Evolutionary conservation across 2,888 invertebrate species (phyloP), one percentile per base, ranked within the genome.

Genomic region (Scaptodrosophila latifasciaeformis): DNA sequence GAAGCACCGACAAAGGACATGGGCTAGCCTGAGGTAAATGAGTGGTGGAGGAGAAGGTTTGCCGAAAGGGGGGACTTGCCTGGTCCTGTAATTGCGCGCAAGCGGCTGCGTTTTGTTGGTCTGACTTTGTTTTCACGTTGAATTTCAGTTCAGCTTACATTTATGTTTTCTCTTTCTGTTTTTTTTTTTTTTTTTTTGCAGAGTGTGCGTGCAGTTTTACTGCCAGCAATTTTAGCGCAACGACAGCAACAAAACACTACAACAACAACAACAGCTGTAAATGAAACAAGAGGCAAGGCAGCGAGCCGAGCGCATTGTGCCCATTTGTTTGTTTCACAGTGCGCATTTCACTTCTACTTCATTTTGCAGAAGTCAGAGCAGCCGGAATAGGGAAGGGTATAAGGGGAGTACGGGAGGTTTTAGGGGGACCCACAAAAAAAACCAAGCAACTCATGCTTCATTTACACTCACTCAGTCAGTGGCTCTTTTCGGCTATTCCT

Each of bases 171-270:
- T 55, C 49, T 31, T 29, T 50, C 51, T 64, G 58, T 67, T 69
- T 61, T 58, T 59, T 66, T 44, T 57, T 50, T 42, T 55, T 15
- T 40, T 51, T 34, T 27, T 46, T 19, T 13, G 21, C 35, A 24
- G 52, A 72, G 70, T 67, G 62, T 69, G 77, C 70, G 70, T 77
- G 74, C 80, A 79, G 67, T 68, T 66, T 74, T 79, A 79, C 77
- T 62, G 64, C 66, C 76, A 68, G 43, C 61, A 66, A 48, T 51
- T 59, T 51, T 56, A 45, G 57, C 56, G 52, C 53, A 58, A 45
- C 54, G 34, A 29, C 55, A 48, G 61, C 54, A 58, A 37, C 54
- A 55, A 37, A 52, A 19, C 37, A 53, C 24, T 52, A 49, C 49
- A 59, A 34, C 30, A 52, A 55, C 44, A 52, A n/a, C 30, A 17